A percentile compares a stretch with the other conserved stretches of the same genome.
phyloP scores from a whole-genome alignment of 2,797 vertebrate genomes.

The Falco naumanni region DNA sequence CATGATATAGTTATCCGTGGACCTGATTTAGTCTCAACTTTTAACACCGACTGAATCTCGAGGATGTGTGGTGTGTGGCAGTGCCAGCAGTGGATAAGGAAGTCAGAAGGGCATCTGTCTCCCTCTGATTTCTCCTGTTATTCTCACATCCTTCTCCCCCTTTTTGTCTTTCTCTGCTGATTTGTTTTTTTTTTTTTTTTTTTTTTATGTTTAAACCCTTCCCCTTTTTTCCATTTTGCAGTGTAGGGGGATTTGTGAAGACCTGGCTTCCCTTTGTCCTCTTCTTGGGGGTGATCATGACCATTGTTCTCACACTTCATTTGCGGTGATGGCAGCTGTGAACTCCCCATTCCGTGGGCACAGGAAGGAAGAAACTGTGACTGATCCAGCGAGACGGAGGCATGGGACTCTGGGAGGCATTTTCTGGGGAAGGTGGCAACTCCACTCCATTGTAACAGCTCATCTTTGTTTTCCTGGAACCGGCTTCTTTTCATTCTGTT shows the following conservation, averaged over 20 bases:
- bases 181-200: background rate
- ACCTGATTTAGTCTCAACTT: background rate
- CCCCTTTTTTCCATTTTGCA: slow-evolving; percentile 59
- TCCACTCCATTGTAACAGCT: slow-evolving; percentile 16
- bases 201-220: background rate
- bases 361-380: slow-evolving; percentile 16
- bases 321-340: slow-evolving; percentile 81
- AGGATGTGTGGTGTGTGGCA: background rate
- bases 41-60: background rate
- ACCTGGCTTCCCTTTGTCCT: slow-evolving; percentile 96
- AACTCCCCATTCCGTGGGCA: background rate
- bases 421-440: background rate
- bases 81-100: background rate
- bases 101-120: background rate
- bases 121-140: background rate
- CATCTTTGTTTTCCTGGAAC: slow-evolving; percentile 22
- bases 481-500: slow-evolving; percentile 30
- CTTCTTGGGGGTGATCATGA: slow-evolving; percentile 84
- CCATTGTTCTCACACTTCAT: slow-evolving; percentile 86
- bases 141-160: background rate
- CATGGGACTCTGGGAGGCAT: background rate
- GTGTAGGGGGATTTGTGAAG: slow-evolving; percentile 90
- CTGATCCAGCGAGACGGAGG: background rate
- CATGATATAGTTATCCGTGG: background rate
- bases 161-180: background rate